A percentile compares a stretch with the other conserved stretches of the same genome.
These are phyloP conservation scores for Matsumurasca onukii DNA, from an alignment of 1,140 invertebrate genomes.

Conservation along the genomic window DNA sequence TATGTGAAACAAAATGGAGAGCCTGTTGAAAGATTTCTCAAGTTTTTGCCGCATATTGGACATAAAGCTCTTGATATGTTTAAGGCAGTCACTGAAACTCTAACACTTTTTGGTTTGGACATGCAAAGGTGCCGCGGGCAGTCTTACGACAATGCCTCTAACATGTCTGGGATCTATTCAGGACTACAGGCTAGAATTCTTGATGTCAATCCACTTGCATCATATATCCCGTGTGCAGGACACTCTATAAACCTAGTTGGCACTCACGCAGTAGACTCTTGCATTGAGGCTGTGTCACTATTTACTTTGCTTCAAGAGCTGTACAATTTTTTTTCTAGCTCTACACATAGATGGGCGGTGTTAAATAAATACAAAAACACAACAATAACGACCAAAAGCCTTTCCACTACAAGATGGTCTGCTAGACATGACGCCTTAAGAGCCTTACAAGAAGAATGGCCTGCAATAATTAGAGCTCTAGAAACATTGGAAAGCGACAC, in stretches of 20 bases:
- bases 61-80: conserved; percentile 22
- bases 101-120: conserved; percentile 28
- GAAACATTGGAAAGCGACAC: conserved; percentile 29
- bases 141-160: conserved; percentile 42
- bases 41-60: conserved; percentile 19
- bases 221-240: conserved; percentile 44
- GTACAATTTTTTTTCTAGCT: conserved; percentile 40
- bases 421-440: conserved; percentile 39
- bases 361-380: conserved; percentile 24
- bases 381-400: conserved; percentile 15
- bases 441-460: conserved; percentile 34
- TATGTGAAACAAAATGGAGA: conserved; percentile 31
- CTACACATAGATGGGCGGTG: conserved; percentile 36
- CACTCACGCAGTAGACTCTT: conserved; percentile 42
- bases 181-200: conserved; percentile 45
- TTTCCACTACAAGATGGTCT: conserved; percentile 31
- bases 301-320: conserved; percentile 38
- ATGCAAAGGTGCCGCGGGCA: conserved; percentile 35
- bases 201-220: conserved; percentile 40
- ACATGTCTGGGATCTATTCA: conserved; percentile 42
- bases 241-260: conserved; percentile 45
- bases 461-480: conserved; percentile 33
- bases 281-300: conserved; percentile 37
- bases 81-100: neutral
- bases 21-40: conserved; percentile 29